Evolutionary conservation across 2,797 vertebrate genomes (phyloP).

Genomic region (Tolypeutes matacus): DNA sequence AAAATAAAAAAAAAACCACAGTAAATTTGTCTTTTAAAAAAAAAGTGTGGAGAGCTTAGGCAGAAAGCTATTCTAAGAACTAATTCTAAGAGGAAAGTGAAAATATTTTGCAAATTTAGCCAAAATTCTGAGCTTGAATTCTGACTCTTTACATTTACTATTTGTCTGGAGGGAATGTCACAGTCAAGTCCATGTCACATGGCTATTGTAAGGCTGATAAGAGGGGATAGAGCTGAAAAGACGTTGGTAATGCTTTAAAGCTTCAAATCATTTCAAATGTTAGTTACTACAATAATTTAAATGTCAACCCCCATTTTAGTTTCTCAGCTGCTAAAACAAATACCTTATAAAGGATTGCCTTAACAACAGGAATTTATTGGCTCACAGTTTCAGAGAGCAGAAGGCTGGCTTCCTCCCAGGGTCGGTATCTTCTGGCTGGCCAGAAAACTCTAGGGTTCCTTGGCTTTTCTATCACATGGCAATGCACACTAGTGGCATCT

Average conservation of each 20-base stretch:
- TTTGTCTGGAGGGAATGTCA: background rate
- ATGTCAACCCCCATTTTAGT: background rate
- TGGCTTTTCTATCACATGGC: too few species aligned
- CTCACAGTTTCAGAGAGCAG: too few species aligned
- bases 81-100: background rate
- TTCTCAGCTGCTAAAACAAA: too few species aligned
- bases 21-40: background rate
- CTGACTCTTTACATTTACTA: background rate
- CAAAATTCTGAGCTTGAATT: background rate
- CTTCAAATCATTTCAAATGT: background rate
- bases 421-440: too few species aligned
- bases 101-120: background rate
- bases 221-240: background rate
- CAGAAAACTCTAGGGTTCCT: too few species aligned
- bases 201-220: background rate
- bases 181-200: too few species aligned
- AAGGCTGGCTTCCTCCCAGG: too few species aligned
- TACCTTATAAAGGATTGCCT: too few species aligned
- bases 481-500: too few species aligned
- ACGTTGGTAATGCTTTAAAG: background rate
- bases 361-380: too few species aligned
- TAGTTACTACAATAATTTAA: background rate
- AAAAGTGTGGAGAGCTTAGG: background rate
- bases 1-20: background rate
- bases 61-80: background rate